Evolutionary conservation across 2,888 invertebrate species (phyloP), one percentile per base, ranked within the genome.

Genomic region (Phragmatobia fuliginosa): DNA sequence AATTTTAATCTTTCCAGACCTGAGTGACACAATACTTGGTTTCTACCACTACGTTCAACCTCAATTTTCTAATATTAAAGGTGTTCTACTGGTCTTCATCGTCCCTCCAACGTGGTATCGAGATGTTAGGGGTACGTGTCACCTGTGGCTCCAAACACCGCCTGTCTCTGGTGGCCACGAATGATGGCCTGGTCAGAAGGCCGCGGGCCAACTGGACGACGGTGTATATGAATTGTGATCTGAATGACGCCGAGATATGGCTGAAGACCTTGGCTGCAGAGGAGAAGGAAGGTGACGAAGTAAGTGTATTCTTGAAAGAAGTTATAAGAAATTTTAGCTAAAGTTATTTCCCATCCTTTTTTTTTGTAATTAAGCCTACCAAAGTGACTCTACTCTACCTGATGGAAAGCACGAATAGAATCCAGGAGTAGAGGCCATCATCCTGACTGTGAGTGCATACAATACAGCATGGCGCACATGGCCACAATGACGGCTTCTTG

Each of bases 31-130:
- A 7, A 45, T 21, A 45, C 21, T 45, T 25, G 11, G 25, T 25
- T n/a, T 25, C 25, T 25, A 49, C n/a, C 7, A n/a, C 21, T 52
- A 52, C 11, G 0, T 52, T 25, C 52, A 25, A 52, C 11, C 52
- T n/a, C 4, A 25, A 52, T 14, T 25, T 52, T 52, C 8, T 11
- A n/a, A 25, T 62, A 1, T 25, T 41, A 0, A 74, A 96, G 94
- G 97, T 99, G 14, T 97, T 97, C 88, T 99, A 99, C 94, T 99
- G 99, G 99, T 99, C 99, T 96, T 99, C 99, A 0, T 99, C 98
- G 82, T 98, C 99, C 0, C 97, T 98, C 96, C 99, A 99, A 88
- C 97, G 98, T 74, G 99, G 99, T 1, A 97, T 98, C 74, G 98
- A 98, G 90, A 95, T 98, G 74, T 96, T 97, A 8, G 98, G 98